Conservation (phyloP, 2,113 vertebrate species). For the Lucifuga dentata region DNA sequence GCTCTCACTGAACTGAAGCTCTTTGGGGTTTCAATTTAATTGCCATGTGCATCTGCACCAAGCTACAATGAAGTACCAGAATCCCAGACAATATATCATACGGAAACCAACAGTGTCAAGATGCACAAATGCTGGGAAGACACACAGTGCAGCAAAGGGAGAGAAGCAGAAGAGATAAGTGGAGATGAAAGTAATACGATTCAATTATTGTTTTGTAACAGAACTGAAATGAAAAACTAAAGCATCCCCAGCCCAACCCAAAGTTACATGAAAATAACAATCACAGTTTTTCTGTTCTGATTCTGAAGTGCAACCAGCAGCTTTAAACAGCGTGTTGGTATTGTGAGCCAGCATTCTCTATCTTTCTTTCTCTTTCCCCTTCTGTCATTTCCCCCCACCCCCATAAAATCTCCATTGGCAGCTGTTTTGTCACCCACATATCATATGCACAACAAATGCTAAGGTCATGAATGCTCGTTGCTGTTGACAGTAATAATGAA, state of each 20-base stretch:
- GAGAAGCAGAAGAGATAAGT: slow-evolving; percentile 69
- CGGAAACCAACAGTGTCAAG: slow-evolving; percentile 72
- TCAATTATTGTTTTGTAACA: slow-evolving; percentile 73
- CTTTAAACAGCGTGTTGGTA: slow-evolving; percentile 59
- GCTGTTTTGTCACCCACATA: slow-evolving; percentile 70
- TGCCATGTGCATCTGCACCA: slow-evolving; percentile 70
- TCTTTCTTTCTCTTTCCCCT: slow-evolving; percentile 15
- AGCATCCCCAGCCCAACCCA: slow-evolving; percentile 47
- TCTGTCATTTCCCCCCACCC: slow-evolving; percentile 5
- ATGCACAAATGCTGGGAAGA: slow-evolving; percentile 53
- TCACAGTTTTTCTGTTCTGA: slow-evolving; percentile 36
- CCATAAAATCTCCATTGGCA: slow-evolving; percentile 57
- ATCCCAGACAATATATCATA: slow-evolving; percentile 73
- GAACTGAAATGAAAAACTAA: slow-evolving; percentile 59
- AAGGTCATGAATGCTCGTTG: slow-evolving; percentile 61
- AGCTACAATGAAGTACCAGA: slow-evolving; percentile 63
- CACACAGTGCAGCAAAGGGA: slow-evolving; percentile 62
- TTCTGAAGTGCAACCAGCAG: slow-evolving; percentile 61
- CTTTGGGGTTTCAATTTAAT: slow-evolving; percentile 77
- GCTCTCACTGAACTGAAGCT: slow-evolving; percentile 37
- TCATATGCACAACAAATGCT: slow-evolving; percentile 72
- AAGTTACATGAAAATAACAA: slow-evolving; percentile 65
- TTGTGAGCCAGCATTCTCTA: slow-evolving; percentile 28
- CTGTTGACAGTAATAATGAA: slow-evolving; percentile 71
- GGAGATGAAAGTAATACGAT: slow-evolving; percentile 74